Conservation (phyloP, 1,140 invertebrate genomes). For the Helicoverpa zea region DNA sequence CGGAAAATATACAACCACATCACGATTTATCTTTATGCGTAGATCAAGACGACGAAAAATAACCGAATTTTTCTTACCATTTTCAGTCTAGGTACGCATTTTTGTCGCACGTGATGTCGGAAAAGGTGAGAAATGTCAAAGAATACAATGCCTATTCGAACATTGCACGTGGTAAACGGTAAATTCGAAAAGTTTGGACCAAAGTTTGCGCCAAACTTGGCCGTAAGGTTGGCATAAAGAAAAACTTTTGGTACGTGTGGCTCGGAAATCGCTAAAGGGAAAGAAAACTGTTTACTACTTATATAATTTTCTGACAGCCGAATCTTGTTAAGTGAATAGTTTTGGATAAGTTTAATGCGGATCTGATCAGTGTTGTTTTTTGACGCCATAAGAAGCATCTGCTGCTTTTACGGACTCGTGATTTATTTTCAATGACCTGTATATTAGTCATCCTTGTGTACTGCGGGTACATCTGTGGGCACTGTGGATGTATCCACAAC, state of each 20-base stretch:
- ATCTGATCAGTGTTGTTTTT: not conserved
- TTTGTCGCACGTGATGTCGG: conserved; percentile 25
- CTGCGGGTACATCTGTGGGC: too few relatives aligned
- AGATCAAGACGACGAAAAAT: conserved; percentile 31
- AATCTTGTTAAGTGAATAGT: conserved; percentile 25
- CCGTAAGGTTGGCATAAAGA: conserved; percentile 5
- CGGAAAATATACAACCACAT: conserved; percentile 36
- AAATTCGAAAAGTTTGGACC: conserved; percentile 30
- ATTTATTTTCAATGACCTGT: too few relatives aligned
- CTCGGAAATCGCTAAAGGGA: conserved; percentile 15
- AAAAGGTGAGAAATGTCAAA: conserved; percentile 22
- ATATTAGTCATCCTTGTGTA: too few relatives aligned
- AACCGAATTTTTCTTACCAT: conserved; percentile 27
- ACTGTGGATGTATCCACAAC: too few relatives aligned
- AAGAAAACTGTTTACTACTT: conserved; percentile 5
- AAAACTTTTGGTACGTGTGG: conserved; percentile 23
- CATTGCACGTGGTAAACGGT: conserved; percentile 18
- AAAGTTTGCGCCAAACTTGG: conserved; percentile 23
- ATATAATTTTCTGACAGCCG: conserved; percentile 24
- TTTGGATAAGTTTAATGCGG: conserved; percentile 6
- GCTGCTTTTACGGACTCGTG: too few relatives aligned
- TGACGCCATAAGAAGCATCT: too few relatives aligned
- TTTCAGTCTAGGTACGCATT: conserved; percentile 32
- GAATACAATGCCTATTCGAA: conserved; percentile 8
- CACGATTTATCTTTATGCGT: conserved; percentile 43